These are phyloP conservation scores for Lamellibrachia columna DNA, from an alignment of 2,888 invertebrate genomes.

Conservation along the genomic window DNA sequence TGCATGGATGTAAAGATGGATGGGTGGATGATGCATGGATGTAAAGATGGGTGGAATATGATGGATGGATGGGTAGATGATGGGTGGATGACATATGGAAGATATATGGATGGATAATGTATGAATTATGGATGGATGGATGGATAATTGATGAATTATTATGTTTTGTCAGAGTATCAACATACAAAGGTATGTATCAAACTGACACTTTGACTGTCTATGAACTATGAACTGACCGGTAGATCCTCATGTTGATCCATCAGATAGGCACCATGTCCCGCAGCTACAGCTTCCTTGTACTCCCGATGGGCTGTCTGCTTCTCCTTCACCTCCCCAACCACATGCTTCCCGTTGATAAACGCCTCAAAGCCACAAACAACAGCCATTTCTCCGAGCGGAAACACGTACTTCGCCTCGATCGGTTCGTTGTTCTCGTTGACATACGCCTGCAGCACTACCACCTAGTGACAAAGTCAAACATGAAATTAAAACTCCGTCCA, in stretches of 20 bases:
- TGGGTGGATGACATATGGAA: no score
- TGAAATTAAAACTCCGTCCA: background rate
- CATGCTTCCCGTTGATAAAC: conserved; percentile 65
- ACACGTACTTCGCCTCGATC: conserved; percentile 66
- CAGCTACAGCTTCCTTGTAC: conserved; percentile 64
- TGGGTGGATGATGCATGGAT: no score
- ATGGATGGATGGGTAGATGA: no score
- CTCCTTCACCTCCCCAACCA: conserved; percentile 65
- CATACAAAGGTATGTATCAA: background rate
- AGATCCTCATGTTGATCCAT: conserved; percentile 66
- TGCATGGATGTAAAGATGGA: no score
- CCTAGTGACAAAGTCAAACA: conserved; percentile 46
- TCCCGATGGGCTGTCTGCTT: conserved; percentile 64
- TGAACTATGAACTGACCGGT: conserved; percentile 51
- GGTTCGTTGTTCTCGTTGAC: conserved; percentile 50
- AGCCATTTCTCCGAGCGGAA: conserved; percentile 65
- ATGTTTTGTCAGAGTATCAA: no score
- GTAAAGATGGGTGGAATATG: no score
- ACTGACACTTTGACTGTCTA: background rate
- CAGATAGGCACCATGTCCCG: conserved; percentile 67
- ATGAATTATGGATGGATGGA: no score
- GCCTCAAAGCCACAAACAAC: conserved; percentile 67
- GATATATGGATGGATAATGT: no score
- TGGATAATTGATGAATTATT: no score
- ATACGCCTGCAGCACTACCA: conserved; percentile 62